Conservation (phyloP, 2,888 invertebrate genomes). For the Phyllotreta striolata region DNA sequence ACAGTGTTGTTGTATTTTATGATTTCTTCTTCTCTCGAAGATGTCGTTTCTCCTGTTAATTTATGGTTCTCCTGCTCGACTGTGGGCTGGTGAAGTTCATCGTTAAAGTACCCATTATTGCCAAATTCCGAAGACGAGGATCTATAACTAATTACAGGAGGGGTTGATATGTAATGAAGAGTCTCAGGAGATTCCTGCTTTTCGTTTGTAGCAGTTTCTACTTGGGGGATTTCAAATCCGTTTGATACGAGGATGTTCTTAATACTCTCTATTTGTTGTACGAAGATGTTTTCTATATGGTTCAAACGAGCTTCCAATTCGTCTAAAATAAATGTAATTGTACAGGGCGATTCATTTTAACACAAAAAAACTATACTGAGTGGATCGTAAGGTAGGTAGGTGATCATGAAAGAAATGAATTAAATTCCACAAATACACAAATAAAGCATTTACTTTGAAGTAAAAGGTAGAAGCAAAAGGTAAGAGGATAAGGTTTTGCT, state of each 20-base stretch:
- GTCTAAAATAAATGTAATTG: constrained; percentile 16
- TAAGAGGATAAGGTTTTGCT: too few relatives aligned
- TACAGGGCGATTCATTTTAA: too few relatives aligned
- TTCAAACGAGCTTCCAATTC: constrained; percentile 34
- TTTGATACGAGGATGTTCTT: constrained; percentile 37
- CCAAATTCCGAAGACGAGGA: too few relatives aligned
- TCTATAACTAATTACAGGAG: too few relatives aligned
- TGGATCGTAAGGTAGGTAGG: too few relatives aligned
- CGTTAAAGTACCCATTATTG: too few relatives aligned
- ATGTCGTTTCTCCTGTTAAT: background rate
- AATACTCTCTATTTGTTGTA: constrained; percentile 40
- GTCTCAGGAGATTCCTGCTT: background rate
- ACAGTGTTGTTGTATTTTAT: constrained; percentile 51
- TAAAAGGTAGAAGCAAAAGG: too few relatives aligned
- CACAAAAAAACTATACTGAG: too few relatives aligned
- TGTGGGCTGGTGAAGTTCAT: too few relatives aligned
- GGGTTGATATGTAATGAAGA: too few relatives aligned
- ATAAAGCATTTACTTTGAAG: too few relatives aligned
- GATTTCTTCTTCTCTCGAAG: constrained; percentile 45
- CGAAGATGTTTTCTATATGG: constrained; percentile 38
- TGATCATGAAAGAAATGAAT: background rate
- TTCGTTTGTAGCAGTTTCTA: background rate
- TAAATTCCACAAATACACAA: too few relatives aligned
- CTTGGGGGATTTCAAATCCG: constrained; percentile 28
- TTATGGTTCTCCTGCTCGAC: background rate